phyloP scores from a whole-genome alignment of 1,140 invertebrate species.

The Pogonognathellus flavescens region DNA sequence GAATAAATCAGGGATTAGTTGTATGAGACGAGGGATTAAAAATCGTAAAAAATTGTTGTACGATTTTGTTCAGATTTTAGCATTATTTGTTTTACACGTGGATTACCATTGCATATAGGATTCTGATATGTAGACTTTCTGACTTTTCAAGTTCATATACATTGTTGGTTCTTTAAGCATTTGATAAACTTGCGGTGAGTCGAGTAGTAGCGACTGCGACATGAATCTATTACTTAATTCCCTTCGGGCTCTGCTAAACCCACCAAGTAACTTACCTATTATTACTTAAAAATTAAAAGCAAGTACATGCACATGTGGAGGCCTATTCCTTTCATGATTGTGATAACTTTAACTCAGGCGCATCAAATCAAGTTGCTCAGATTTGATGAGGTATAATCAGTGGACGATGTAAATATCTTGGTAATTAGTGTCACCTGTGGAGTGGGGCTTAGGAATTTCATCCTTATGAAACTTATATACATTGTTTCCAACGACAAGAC shows the following conservation, averaged over 20 bases:
- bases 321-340: not conserved
- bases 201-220: too few relatives aligned
- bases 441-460: constrained; percentile 33
- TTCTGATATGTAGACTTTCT: too few relatives aligned
- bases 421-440: constrained; percentile 53
- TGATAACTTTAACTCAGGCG: constrained; percentile 9
- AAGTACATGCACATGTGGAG: not conserved
- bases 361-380: constrained; percentile 14
- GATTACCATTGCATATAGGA: too few relatives aligned
- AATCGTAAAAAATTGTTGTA: too few relatives aligned
- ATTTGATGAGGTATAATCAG: constrained; percentile 40
- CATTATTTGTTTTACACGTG: too few relatives aligned
- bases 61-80: too few relatives aligned
- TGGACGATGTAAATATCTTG: constrained; percentile 22
- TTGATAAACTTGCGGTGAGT: too few relatives aligned
- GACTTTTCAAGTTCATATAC: too few relatives aligned
- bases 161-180: too few relatives aligned
- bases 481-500: not conserved
- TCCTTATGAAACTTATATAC: not conserved
- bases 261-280: not conserved
- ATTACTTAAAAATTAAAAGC: not conserved
- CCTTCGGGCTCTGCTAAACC: not conserved
- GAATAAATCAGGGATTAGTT: too few relatives aligned
- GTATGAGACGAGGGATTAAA: too few relatives aligned
- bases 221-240: not conserved